These are phyloP conservation scores for Thermophis baileyi DNA, from an alignment of 2,113 vertebrate genomes.

Conservation along the genomic window DNA sequence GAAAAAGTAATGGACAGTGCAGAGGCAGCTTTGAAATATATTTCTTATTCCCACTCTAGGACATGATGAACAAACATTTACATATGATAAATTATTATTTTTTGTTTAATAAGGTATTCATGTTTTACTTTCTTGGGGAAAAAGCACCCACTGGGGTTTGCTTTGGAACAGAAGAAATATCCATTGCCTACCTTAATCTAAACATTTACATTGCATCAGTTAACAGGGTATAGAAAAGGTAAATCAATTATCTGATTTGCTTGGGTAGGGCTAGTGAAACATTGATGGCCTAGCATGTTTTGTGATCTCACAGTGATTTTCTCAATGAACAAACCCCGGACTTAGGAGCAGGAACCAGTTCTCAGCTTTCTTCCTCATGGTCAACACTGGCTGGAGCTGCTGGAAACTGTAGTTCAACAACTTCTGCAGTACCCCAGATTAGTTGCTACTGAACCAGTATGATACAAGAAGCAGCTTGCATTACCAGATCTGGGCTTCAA, in stretches of 20 bases:
- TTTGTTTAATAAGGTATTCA: background rate
- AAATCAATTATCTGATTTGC: background rate
- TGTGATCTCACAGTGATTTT: background rate
- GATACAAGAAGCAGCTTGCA: background rate
- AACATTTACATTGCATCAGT: background rate
- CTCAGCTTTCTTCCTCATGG: background rate
- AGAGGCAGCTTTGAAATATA: background rate
- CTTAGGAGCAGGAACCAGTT: background rate
- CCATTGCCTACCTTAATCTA: background rate
- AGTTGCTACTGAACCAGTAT: background rate
- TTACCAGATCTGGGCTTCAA: background rate
- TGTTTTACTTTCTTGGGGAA: background rate
- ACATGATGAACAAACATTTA: background rate
- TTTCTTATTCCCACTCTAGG: background rate
- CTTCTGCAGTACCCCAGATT: background rate
- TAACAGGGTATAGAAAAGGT: background rate
- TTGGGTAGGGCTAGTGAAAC: background rate
- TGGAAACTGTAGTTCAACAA: background rate
- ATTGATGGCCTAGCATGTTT: background rate
- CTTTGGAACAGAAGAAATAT: background rate
- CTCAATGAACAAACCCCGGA: background rate
- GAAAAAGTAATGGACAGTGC: background rate
- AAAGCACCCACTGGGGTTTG: background rate
- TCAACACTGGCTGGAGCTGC: background rate
- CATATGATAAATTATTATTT: background rate